Conservation (phyloP, 2,888 invertebrate species). For the Hypercompe scribonia region DNA sequence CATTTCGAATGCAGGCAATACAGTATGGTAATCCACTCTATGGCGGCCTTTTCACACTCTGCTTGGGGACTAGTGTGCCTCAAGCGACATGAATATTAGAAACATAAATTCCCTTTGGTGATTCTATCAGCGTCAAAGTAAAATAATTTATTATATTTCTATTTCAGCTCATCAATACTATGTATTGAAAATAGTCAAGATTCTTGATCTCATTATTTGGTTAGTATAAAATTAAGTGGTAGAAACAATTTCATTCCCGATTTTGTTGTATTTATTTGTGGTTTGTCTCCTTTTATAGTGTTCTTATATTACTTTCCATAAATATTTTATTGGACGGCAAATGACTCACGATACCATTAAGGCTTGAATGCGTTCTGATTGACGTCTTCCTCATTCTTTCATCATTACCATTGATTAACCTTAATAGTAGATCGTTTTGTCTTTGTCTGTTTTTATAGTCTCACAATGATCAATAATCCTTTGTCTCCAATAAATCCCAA, state of each 20-base stretch:
- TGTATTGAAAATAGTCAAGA: not conserved
- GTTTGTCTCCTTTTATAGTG: not conserved
- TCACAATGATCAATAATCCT: not conserved
- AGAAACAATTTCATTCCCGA: not conserved
- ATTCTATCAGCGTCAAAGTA: not conserved
- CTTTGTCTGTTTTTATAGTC: conserved; percentile 9
- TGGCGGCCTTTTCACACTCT: too few relatives aligned
- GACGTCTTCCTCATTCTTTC: conserved; percentile 14
- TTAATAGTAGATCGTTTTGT: conserved; percentile 9
- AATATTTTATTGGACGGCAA: conserved; percentile 18
- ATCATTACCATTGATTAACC: conserved; percentile 12
- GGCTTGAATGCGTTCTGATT: conserved; percentile 18
- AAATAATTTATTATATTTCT: not conserved
- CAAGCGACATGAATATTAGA: not conserved
- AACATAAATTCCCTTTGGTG: not conserved
- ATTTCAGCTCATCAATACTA: not conserved
- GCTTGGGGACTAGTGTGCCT: not conserved
- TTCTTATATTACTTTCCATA: conserved; percentile 9
- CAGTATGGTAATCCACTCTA: too few relatives aligned
- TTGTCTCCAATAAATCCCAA: not conserved
- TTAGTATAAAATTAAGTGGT: not conserved
- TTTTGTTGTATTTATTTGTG: conserved; percentile 18
- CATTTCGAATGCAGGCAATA: too few relatives aligned
- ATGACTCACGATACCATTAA: conserved; percentile 14
- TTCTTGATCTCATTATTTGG: not conserved